Evolutionary conservation across 2,888 invertebrate species (phyloP), one percentile per base, ranked within the genome.

Genomic region (Microplitis deprimator): DNA sequence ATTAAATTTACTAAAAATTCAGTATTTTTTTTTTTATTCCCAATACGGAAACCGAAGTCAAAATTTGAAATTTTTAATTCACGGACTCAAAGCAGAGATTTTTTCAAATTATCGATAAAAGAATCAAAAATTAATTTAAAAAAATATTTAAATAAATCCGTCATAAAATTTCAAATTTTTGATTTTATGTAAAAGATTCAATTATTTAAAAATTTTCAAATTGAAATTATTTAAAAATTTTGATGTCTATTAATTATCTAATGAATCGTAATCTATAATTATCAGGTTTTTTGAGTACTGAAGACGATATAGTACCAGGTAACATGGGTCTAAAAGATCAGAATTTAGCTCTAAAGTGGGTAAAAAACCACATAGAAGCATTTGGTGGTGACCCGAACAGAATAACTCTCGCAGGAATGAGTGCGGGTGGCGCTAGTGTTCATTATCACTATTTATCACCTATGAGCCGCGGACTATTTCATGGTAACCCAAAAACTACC

Each of bases 281-380:
- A 41, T 41, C 84, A 94, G 95, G 96, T 68, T 95, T 96, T 87
- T 90, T 95, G 0, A 95, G 94, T 85, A 95, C 95, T 0, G 95
- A 93, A 59, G 95, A 95, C 81, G 91, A 92, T 0, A 85, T 91
- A 0, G 90, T 94, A 0, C 93, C 95, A 0, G 94, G 94, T 5
- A 95, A 95, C 87, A 92, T 92, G 83, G 95, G 95, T 0, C 85
- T 95, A 41, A 95, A 94, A 85, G 95, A 95, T 91, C 95, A 95
- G 90, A 91, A 91, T 38, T 90, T 93, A 81, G 95, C 95, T 0
- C 87, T 96, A 65, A 91, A 92, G 82, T 96, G 95, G 95, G 90
- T 95, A 0, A 92, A 93, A 77, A 89, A 92, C 65, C 94, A 95
- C 86, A 94, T 95, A 77, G 90, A 92, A 81, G 91, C 91, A 85